phyloP scores from a whole-genome alignment of 2,113 vertebrate species.

The Cisticola juncidis region DNA sequence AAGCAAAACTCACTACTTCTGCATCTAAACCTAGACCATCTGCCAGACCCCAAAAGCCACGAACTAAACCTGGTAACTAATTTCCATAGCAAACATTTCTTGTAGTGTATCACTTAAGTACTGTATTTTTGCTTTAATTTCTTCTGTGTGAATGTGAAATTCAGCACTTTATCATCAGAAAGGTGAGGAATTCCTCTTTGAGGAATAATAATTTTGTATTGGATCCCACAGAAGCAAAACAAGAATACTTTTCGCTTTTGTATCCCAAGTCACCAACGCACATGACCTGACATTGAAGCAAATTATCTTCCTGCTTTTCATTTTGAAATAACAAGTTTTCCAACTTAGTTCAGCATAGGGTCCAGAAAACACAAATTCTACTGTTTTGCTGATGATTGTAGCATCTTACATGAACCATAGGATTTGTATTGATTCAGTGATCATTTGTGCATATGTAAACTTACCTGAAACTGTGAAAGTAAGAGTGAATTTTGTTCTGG shows the following conservation, averaged over 20 bases:
- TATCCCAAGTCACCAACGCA: neutral
- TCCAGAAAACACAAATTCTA: neutral
- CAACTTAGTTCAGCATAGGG: neutral
- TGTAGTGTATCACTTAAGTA: neutral
- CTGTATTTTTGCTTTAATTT: neutral
- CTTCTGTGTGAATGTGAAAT: neutral
- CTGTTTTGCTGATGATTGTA: neutral
- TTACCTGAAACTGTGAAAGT: neutral
- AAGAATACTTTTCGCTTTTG: neutral
- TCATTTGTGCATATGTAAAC: neutral
- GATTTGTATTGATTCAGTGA: neutral
- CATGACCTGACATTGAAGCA: neutral
- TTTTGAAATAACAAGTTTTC: neutral
- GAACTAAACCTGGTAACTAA: conserved; percentile 69
- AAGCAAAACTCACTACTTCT: conserved; percentile 63
- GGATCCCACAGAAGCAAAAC: neutral
- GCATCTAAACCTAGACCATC: conserved; percentile 68
- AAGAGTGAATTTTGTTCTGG: neutral
- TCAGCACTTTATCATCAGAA: neutral
- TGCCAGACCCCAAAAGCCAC: conserved; percentile 48
- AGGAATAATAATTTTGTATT: neutral
- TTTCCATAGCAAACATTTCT: neutral
- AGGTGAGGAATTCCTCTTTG: neutral
- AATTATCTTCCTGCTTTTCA: neutral
- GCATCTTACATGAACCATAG: neutral